Conservation (phyloP, 2,888 invertebrate genomes). For the Philereme transversata region DNA sequence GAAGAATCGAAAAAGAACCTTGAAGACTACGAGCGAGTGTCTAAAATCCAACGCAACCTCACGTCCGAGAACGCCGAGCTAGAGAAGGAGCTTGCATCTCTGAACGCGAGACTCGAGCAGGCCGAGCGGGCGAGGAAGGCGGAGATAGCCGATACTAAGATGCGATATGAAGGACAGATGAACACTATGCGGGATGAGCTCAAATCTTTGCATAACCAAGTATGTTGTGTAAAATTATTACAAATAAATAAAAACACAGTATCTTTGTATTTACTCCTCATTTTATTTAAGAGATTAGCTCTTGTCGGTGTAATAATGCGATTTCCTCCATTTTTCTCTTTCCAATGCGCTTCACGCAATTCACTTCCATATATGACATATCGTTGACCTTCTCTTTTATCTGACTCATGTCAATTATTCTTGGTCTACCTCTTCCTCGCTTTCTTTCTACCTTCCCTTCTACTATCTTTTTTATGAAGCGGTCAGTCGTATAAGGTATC, state of each 20-base stretch:
- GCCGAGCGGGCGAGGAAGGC: constrained; percentile 89
- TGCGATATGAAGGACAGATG: constrained; percentile 93
- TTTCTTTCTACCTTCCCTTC: too few species aligned
- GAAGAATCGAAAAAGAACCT: constrained; percentile 92
- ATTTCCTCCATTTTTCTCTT: too few species aligned
- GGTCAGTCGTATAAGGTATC: too few species aligned
- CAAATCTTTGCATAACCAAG: constrained; percentile 91
- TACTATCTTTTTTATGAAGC: too few species aligned
- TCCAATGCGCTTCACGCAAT: too few species aligned
- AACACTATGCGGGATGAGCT: constrained; percentile 92
- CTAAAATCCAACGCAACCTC: constrained; percentile 91
- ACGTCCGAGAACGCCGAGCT: constrained; percentile 89
- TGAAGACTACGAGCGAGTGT: constrained; percentile 93
- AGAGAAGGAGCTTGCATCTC: constrained; percentile 89
- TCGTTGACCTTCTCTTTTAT: too few species aligned
- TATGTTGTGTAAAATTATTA: constrained; percentile 46
- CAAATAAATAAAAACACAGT: not conserved
- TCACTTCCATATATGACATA: too few species aligned
- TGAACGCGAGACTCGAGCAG: constrained; percentile 86
- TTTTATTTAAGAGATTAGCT: too few species aligned
- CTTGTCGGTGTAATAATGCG: too few species aligned
- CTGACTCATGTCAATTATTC: too few species aligned
- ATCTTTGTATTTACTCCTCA: too few species aligned
- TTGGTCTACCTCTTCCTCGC: too few species aligned
- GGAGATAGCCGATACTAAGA: constrained; percentile 91